phyloP scores from a whole-genome alignment of 2,888 invertebrate genomes.

The Sipha maydis region DNA sequence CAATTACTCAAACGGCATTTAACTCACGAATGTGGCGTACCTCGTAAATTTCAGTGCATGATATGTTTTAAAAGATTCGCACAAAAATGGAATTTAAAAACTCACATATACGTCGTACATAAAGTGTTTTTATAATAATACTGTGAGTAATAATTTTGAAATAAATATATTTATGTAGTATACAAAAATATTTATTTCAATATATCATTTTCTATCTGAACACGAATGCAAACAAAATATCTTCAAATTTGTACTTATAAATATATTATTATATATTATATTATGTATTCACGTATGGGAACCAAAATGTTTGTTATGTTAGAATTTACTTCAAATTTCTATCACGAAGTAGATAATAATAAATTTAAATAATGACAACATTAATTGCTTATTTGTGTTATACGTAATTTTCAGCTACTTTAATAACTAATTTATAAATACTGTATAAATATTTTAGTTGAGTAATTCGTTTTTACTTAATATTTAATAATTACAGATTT shows the following conservation, averaged over 20 bases:
- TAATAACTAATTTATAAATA: neutral
- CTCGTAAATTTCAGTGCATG: conserved; percentile 48
- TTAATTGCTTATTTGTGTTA: neutral
- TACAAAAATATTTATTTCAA: neutral
- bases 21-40: conserved; percentile 63
- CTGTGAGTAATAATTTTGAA: neutral
- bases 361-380: neutral
- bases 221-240: neutral
- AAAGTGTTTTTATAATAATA: conserved; percentile 27
- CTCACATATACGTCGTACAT: conserved; percentile 49
- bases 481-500: conserved; percentile 15
- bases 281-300: neutral
- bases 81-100: conserved; percentile 58
- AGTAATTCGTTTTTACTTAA: neutral
- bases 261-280: too few relatives aligned
- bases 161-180: neutral
- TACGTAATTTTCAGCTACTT: neutral
- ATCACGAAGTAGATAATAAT: neutral
- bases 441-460: neutral
- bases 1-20: conserved; percentile 66
- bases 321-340: neutral
- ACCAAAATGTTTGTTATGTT: neutral
- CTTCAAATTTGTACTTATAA: neutral
- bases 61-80: conserved; percentile 46
- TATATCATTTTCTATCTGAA: too few relatives aligned